These are phyloP conservation scores for Marronus borbonicus DNA, from an alignment of 2,888 invertebrate genomes.

Conservation along the genomic window DNA sequence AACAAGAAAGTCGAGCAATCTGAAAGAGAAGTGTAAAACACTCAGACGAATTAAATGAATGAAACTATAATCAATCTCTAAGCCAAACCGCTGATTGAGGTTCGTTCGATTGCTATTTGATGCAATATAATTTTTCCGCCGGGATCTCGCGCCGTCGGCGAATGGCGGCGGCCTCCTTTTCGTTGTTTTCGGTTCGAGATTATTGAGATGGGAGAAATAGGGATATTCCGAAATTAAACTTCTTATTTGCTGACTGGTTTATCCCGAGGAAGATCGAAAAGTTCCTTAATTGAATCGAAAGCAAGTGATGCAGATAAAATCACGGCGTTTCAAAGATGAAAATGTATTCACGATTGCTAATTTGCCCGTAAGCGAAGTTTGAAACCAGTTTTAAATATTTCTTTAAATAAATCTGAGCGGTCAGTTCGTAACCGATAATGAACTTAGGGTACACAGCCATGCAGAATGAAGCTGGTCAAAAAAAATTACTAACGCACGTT, in stretches of 20 bases:
- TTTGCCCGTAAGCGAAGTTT: background rate
- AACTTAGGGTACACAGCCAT: no score
- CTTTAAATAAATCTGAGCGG: no score
- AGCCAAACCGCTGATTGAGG: conserved; percentile 43
- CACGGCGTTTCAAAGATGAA: background rate
- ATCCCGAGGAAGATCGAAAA: background rate
- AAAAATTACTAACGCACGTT: no score
- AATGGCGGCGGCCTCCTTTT: background rate
- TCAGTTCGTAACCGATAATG: no score
- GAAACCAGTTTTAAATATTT: no score
- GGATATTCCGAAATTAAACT: conserved; percentile 24
- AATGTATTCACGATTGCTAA: background rate
- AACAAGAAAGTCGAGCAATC: conserved; percentile 39
- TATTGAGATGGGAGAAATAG: conserved; percentile 19
- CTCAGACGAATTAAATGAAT: conserved; percentile 53
- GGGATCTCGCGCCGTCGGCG: conserved; percentile 1
- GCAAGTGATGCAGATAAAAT: conserved; percentile 13
- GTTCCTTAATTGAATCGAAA: conserved; percentile 26
- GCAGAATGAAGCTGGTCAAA: no score
- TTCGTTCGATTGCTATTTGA: conserved; percentile 45
- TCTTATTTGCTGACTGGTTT: conserved; percentile 26
- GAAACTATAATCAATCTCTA: conserved; percentile 53
- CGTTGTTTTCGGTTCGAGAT: conserved; percentile 15
- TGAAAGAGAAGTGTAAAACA: conserved; percentile 52
- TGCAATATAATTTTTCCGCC: conserved; percentile 47